These are phyloP conservation scores for Polia nebulosa DNA, from an alignment of 2,888 invertebrate genomes.

Conservation along the genomic window DNA sequence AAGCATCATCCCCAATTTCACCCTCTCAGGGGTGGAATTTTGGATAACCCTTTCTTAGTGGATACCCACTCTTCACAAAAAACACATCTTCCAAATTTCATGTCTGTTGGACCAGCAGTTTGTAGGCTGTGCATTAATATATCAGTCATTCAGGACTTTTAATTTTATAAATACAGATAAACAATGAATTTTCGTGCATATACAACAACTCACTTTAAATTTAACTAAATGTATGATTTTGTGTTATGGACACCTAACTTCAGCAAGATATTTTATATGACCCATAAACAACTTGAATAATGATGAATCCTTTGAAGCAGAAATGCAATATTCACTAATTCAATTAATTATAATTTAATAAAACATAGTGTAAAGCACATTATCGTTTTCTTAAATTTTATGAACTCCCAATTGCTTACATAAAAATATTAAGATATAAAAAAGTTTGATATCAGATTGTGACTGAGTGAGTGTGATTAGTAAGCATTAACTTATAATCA, in stretches of 20 bases:
- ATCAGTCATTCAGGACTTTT: no score
- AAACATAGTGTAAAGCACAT: no score
- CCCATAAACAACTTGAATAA: background rate
- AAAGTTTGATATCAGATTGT: background rate
- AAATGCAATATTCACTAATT: background rate
- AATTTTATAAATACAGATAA: no score
- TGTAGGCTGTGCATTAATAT: no score
- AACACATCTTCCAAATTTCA: no score
- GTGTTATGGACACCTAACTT: background rate
- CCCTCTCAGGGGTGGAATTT: no score
- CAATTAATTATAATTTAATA: background rate
- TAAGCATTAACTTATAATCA: background rate
- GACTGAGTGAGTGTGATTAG: background rate
- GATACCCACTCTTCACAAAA: no score
- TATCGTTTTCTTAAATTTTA: background rate
- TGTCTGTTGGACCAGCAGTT: no score
- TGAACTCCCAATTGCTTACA: background rate
- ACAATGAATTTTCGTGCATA: background rate
- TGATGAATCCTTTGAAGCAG: no score
- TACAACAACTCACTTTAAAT: no score
- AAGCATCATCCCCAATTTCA: no score
- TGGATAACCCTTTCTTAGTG: no score
- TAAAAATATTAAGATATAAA: background rate
- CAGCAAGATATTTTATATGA: background rate
- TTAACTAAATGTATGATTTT: background rate